phyloP scores from a whole-genome alignment of 1,140 invertebrate species.

The Frieseomelitta varia region DNA sequence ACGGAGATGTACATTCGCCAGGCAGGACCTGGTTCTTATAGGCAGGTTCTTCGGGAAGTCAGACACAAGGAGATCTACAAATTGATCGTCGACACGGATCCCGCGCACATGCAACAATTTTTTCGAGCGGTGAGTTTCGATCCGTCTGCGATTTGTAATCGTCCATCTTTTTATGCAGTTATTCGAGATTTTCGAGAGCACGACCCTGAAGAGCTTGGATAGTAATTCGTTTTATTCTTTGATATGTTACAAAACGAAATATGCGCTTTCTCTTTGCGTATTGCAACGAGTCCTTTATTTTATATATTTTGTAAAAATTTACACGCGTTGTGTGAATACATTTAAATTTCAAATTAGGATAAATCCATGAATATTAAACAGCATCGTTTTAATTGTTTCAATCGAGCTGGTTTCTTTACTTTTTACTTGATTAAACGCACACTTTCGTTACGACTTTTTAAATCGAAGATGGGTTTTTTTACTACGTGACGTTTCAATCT shows the following conservation, averaged over 20 bases:
- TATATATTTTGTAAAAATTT: neutral
- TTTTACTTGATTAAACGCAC: no score
- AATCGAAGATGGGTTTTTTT: no score
- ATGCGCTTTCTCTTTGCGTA: neutral
- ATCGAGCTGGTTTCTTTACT: neutral
- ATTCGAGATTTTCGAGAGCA: neutral
- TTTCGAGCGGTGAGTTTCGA: constrained; percentile 88
- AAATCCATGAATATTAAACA: no score
- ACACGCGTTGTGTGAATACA: no score
- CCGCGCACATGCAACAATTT: constrained; percentile 84
- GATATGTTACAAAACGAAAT: no score
- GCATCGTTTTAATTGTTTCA: neutral
- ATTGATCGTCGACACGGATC: constrained; percentile 89
- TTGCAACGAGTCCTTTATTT: neutral
- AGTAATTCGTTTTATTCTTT: neutral
- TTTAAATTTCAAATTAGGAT: no score
- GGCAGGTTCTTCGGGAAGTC: constrained; percentile 90
- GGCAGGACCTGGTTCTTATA: constrained; percentile 88
- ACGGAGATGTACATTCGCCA: constrained; percentile 93
- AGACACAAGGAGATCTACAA: constrained; percentile 92
- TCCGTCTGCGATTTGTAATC: no score
- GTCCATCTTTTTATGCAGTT: no score
- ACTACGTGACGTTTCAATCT: no score
- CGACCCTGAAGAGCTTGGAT: neutral
- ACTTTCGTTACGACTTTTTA: no score